Evolutionary conservation across 1,140 invertebrate species (phyloP), one percentile per base, ranked within the genome.

Genomic region (Neotoxoptera formosana): DNA sequence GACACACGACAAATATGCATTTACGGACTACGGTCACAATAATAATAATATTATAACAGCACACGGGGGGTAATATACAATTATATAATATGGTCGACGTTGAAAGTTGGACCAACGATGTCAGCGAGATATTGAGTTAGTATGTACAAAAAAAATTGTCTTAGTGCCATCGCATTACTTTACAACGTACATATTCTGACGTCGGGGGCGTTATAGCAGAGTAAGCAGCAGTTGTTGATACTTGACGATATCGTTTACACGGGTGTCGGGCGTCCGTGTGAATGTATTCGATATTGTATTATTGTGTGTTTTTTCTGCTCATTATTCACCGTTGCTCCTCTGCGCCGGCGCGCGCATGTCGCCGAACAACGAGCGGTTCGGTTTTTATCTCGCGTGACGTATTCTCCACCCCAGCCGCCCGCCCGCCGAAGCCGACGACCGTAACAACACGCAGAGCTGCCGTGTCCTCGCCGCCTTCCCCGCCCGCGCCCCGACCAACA

Each of bases 381-480:
- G 91, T 93, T 86, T 93, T 93, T 93, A 93, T 86, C 91, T 93
- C 48, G 91, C 34, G 91, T 93, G 91, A 93, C 91, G 91, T 93
- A 93, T 67, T 45, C 34, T n/a, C 30, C n/a, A n/a, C 17, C 88
- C 34, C n/a, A n/a, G 86, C 47, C 84, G 3, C 84, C 23, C 87
- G 2, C 87, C 51, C 51, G 6, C 7, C 20, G 30, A 76, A 4
- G 20, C 20, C 48, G 30, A 36, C 53, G 25, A 51, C n/a, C 87
- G 45, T 88, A 41, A 53, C 36, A 90, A 90, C 89, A 67, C 89
- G 89, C 89, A 45, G 53, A 41, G 36, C 53, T 7, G 53, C 56
- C 56, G 89, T 67, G 53, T 60, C 53, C 89, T 30, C 88, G 45
- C 36, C 45, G 25, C 25, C 45, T 45, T 41, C 36, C 23, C 89